A percentile compares a stretch with the other conserved stretches of the same genome.
These are phyloP conservation scores for Nibea albiflora DNA, from an alignment of 2,113 vertebrate genomes.

Conservation along the genomic window DNA sequence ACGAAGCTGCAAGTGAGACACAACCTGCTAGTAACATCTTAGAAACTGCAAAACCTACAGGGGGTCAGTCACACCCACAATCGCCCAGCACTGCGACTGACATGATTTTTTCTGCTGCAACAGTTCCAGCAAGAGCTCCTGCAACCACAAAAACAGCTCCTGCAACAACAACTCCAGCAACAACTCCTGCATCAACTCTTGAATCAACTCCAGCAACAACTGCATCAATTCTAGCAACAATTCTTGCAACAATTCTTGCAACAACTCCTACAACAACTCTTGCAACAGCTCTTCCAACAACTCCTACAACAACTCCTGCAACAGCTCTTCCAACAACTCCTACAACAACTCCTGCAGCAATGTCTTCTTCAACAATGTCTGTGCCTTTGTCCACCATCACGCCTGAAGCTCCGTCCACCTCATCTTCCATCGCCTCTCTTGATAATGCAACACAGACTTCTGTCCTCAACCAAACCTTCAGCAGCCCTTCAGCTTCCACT, in stretches of 20 bases:
- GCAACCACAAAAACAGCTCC: neutral
- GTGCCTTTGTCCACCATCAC: neutral
- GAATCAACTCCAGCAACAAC: too few relatives aligned
- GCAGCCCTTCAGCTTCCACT: neutral
- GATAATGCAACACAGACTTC: neutral
- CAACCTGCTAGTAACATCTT: neutral
- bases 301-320: too few relatives aligned
- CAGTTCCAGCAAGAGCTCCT: neutral
- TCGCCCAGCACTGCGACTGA: neutral
- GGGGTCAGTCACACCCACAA: neutral
- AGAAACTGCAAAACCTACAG: slow-evolving; percentile 4
- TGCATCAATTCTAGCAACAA: too few relatives aligned
- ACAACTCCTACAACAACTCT: too few relatives aligned
- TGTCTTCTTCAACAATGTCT: neutral
- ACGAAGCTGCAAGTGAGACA: neutral
- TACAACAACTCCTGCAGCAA: too few relatives aligned
- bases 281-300: too few relatives aligned
- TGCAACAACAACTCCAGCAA: neutral
- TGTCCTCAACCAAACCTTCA: neutral
- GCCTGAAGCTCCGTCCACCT: neutral
- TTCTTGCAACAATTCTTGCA: too few relatives aligned
- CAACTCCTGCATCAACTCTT: too few relatives aligned
- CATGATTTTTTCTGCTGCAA: too few relatives aligned
- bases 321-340: too few relatives aligned
- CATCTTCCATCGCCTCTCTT: slow-evolving; percentile 11